Base-by-base conservation (phyloP, 2,113 vertebrate species). In the Felis catus region DNA sequence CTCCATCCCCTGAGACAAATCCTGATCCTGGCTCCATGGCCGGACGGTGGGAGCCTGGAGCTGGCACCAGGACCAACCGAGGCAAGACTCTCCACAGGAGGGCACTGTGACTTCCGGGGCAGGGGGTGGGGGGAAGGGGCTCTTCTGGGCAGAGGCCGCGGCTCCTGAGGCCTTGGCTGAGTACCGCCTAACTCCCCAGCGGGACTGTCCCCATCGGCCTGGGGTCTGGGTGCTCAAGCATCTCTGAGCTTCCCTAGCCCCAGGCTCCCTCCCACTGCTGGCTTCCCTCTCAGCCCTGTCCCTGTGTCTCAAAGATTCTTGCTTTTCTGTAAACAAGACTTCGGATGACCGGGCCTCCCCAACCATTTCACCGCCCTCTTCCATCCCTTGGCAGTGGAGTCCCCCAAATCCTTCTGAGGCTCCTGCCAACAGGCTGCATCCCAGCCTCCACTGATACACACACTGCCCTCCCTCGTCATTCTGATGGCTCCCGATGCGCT, bases 391-490 rank as follows among this genome's bases (percentile, higher is more conserved):
- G 33, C 19, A 10, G 29, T 23, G 55, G 19, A 12, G 16, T 13
- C 1, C 9, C 65, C 21, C 10, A 41, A 23, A 70, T 61, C 58
- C 45, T 6, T 68, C 16, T 51, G 36, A 66, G 63, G 66, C 8
- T 58, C 33, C 27, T 16, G 3, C 21, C 66, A 7, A 8, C 9
- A 10, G 9, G 58, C 12, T 21, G 63, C 0, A 2, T 7, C 25
- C 31, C 36, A 48, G 27, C 19, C 41, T 25, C 63, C 15, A 11
- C 15, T 0, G 4, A 18, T 21, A 33, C 2, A 13, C 27, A 66
- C 23, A 1, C 21, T 1, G 1, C 4, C 19, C 2, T 2, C 45
- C 61, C 55, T 0, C 5, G 27, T 0, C 36, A 3, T 23, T 39
- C 45, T 23, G 6, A 13, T 0, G 8, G 45, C 18, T 79, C 29